Evolutionary conservation across 2,888 invertebrate genomes (phyloP).

Genomic region (Chaetoderma sp.): DNA sequence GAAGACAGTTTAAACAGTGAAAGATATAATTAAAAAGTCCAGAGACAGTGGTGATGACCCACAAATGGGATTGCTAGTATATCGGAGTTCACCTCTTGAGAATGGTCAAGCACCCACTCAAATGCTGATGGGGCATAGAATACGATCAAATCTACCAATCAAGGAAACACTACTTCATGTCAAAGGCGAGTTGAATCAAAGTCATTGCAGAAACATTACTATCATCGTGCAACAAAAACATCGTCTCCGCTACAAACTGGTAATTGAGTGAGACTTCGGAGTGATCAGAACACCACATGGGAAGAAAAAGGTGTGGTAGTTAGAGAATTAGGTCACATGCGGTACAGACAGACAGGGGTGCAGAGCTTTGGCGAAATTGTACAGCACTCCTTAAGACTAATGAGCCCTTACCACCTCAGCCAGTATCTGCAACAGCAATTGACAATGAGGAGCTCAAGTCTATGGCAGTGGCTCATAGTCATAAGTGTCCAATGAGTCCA

Average conservation of each 20-base stretch:
- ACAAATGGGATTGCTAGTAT: background rate
- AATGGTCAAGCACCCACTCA: background rate
- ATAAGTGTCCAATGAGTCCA: too few relatives aligned
- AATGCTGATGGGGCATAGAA: background rate
- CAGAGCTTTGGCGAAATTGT: background rate
- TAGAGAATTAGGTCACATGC: background rate
- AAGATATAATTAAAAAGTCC: conserved; percentile 26
- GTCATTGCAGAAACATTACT: background rate
- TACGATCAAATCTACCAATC: too few relatives aligned
- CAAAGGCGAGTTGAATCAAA: background rate
- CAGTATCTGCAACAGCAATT: too few relatives aligned
- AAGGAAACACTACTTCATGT: too few relatives aligned
- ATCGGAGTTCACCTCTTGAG: conserved; percentile 1
- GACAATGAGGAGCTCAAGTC: too few relatives aligned
- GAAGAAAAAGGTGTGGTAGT: background rate
- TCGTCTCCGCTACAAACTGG: background rate
- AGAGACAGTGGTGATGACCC: too few relatives aligned
- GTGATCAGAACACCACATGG: background rate
- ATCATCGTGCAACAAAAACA: background rate
- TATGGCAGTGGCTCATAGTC: too few relatives aligned
- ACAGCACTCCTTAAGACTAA: background rate
- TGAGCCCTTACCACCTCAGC: too few relatives aligned
- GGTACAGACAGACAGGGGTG: background rate
- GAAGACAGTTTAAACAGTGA: conserved; percentile 25
- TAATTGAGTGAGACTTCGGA: background rate